phyloP scores from a whole-genome alignment of 2,113 vertebrate genomes.

The Mus spicilegus region DNA sequence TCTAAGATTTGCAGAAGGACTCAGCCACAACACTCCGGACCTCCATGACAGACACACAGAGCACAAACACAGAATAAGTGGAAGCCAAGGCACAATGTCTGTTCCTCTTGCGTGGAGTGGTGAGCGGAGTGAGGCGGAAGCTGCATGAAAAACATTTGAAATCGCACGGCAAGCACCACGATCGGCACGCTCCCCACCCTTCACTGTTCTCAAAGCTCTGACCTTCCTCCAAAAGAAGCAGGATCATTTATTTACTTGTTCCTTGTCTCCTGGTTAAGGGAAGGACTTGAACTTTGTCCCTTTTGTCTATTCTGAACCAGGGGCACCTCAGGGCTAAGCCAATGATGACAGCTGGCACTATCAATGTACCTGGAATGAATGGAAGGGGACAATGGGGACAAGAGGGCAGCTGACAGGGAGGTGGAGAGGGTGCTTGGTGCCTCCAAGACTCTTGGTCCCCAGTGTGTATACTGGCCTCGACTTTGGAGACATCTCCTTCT shows the following conservation, averaged over 20 bases:
- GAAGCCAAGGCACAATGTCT: not conserved
- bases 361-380: not conserved
- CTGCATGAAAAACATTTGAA: not conserved
- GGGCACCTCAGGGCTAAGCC: not conserved
- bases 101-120: not conserved
- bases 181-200: fast-evolving
- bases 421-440: too few species aligned
- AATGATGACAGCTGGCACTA: not conserved
- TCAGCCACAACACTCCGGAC: not conserved
- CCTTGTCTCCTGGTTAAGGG: not conserved
- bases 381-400: not conserved
- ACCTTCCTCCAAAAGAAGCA: not conserved
- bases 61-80: too few species aligned
- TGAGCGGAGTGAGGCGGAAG: not conserved
- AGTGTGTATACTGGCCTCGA: not conserved
- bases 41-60: not conserved
- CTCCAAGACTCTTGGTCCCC: not conserved
- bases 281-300: not conserved
- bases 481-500: not conserved
- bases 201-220: not conserved
- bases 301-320: not conserved
- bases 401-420: not conserved
- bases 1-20: fast-evolving
- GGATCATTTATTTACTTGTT: too few species aligned
- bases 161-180: not conserved